Base-by-base conservation (phyloP, 2,113 vertebrate species). In the Sceloporus tristichus region DNA sequence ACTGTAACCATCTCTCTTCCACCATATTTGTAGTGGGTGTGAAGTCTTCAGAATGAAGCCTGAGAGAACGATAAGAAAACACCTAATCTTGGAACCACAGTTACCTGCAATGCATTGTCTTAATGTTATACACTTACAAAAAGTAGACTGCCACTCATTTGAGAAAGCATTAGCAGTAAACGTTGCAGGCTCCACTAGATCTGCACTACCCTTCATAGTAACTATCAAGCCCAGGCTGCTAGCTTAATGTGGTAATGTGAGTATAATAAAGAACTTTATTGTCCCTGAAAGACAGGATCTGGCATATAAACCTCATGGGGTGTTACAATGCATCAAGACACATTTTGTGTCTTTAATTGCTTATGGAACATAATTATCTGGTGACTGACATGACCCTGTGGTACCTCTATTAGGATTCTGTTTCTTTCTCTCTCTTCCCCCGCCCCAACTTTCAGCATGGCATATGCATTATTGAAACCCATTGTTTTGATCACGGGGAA, bases 401-500 rank as follows among this genome's bases (percentile, higher is more conserved):
- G 91, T 87, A 91, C 94, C 90, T 92, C 94, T 88, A 92, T 95
- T 95, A 92, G 91, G 91, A 94, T 95, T 89, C 54, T 90, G 94
- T 91, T 93, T 92, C 87, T 86, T 84, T 95, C 95, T 38, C 16
- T 70, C 48, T 80, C 53, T 29, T 71, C 11, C 25, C 76, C 9
- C 29, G 4, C 34, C 23, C 23, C 38, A 8, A 21, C 71, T 92
- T 48, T 82, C 91, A 94, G 94, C 96, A 92, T 85, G 78, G 90
- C 66, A 48, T 91, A 92, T 91, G 88, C 91, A 94, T 95, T 96
- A 96, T 94, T 95, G 93, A 96, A 95, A 88, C 82, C 90, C 87
- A 56, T 93, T 94, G 89, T 96, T 97, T 94, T 96, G 95, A 96
- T 97, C 94, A 75, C 90, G 90, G 89, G 90, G 93, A 95, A 95